Evolutionary conservation across 2,113 vertebrate genomes (phyloP).

Genomic region (Pteronura brasiliensis): DNA sequence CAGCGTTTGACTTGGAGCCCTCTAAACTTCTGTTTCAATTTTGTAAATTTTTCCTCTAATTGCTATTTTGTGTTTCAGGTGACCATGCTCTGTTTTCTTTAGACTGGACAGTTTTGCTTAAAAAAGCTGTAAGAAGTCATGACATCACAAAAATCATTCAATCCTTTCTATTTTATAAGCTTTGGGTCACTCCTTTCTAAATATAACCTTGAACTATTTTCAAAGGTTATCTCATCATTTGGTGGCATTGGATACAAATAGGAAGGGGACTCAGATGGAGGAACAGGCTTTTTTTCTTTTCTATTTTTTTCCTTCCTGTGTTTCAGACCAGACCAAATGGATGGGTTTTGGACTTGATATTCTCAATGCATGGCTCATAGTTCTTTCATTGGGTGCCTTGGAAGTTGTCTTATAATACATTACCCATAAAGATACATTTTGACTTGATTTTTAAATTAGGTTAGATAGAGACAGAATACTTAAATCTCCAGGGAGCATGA

Average conservation of each 20-base stretch:
- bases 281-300: background rate
- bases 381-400: conserved; percentile 64
- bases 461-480: conserved; percentile 69
- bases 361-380: conserved; percentile 38
- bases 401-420: conserved; percentile 59
- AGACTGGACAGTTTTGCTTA: conserved; percentile 45
- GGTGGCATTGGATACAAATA: conserved; percentile 26
- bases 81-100: background rate
- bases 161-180: conserved; percentile 25
- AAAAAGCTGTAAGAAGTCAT: conserved; percentile 15
- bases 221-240: conserved; percentile 43
- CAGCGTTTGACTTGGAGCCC: background rate
- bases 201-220: conserved; percentile 10
- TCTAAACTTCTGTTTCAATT: background rate
- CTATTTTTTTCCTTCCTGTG: background rate
- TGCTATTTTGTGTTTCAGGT: conserved; percentile 39
- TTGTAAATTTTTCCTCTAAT: background rate
- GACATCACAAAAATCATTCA: background rate
- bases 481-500: conserved; percentile 70
- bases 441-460: conserved; percentile 74
- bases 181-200: background rate
- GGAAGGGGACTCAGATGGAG: background rate
- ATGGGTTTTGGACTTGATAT: conserved; percentile 24
- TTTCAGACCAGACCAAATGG: background rate
- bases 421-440: conserved; percentile 59